Conservation (phyloP, 2,113 vertebrate species). For the Platycercus adscitus region DNA sequence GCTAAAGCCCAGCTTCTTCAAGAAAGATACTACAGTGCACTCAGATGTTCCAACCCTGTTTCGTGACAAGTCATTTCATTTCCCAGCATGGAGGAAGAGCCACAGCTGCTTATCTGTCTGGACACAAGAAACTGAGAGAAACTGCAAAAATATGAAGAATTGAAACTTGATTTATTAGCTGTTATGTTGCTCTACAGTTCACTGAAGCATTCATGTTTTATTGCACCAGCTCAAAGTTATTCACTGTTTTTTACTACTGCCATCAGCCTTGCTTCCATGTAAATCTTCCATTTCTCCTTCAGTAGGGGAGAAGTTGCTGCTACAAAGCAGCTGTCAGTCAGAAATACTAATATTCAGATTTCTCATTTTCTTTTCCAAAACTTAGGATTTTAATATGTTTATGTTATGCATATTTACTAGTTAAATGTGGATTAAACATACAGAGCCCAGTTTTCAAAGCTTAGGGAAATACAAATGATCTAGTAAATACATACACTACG, state of each 20-base stretch:
- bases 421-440: background rate
- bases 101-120: background rate
- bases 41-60: background rate
- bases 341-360: background rate
- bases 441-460: background rate
- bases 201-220: background rate
- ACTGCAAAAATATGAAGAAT: background rate
- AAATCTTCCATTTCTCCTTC: background rate
- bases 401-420: background rate
- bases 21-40: background rate
- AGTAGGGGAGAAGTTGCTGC: background rate
- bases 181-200: background rate
- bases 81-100: background rate
- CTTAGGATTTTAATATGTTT: background rate
- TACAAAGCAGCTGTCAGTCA: background rate
- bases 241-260: background rate
- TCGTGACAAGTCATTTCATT: background rate
- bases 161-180: background rate
- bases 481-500: background rate
- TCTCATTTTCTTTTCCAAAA: background rate
- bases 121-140: background rate
- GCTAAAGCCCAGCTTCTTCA: background rate
- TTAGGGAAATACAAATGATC: background rate
- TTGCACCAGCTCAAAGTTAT: background rate
- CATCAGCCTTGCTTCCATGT: background rate